Conservation (phyloP, 2,888 invertebrate species). For the Pammene fasciana region DNA sequence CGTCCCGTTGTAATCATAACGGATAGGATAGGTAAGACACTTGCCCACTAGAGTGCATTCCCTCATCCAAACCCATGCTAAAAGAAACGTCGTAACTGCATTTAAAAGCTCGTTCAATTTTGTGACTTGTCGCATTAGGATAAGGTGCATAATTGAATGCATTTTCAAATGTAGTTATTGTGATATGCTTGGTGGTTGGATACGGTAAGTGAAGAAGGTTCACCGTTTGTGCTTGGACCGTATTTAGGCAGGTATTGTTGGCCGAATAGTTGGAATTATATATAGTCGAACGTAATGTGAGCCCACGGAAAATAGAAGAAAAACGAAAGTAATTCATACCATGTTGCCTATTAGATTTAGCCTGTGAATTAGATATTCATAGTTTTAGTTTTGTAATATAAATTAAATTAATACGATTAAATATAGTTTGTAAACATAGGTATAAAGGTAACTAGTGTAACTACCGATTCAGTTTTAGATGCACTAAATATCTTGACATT, state of each 20-base stretch:
- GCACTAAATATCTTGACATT: too few relatives aligned
- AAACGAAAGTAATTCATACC: too few relatives aligned
- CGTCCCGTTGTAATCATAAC: constrained; percentile 22
- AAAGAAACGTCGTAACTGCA: not conserved
- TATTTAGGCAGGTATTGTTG: constrained; percentile 17
- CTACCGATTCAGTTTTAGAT: too few relatives aligned
- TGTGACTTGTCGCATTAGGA: not conserved
- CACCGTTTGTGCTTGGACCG: constrained; percentile 16
- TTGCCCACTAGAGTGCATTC: constrained; percentile 57
- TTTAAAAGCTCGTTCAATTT: not conserved
- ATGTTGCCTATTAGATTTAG: too few relatives aligned
- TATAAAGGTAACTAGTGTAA: too few relatives aligned
- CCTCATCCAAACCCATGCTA: constrained; percentile 49
- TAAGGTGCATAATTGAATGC: constrained; percentile 18
- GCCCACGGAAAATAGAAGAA: too few relatives aligned
- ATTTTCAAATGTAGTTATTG: constrained; percentile 40
- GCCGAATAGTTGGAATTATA: not conserved
- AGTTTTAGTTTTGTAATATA: too few relatives aligned
- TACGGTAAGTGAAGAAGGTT: constrained; percentile 51
- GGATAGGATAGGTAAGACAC: constrained; percentile 21
- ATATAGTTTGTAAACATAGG: too few relatives aligned
- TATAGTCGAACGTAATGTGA: too few relatives aligned
- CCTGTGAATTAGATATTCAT: too few relatives aligned
- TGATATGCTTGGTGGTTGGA: not conserved
- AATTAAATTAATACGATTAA: too few relatives aligned